Conservation (phyloP, 1,140 invertebrate genomes). For the Scaptomyza pallida region DNA sequence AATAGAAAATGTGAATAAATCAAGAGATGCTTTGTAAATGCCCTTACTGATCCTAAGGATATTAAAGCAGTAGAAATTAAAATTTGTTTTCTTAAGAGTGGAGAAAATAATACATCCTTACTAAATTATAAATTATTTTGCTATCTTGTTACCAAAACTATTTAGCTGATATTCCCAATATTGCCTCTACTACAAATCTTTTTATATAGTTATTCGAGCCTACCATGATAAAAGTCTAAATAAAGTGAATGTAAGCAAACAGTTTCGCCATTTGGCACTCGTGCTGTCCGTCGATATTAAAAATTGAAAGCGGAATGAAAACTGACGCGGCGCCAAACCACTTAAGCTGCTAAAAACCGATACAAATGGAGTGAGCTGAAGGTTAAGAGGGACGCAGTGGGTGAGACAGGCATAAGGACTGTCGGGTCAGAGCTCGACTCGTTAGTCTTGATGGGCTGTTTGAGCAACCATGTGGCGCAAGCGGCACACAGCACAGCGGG, state of each 20-base stretch:
- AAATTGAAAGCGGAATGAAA: constrained; percentile 62
- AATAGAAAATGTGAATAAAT: background rate
- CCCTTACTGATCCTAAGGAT: no score
- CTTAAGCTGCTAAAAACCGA: constrained; percentile 70
- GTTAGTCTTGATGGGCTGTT: constrained; percentile 59
- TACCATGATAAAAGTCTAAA: background rate
- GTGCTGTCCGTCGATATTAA: constrained; percentile 56
- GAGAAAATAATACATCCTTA: no score
- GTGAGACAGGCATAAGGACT: background rate
- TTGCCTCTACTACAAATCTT: background rate
- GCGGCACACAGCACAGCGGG: constrained; percentile 27
- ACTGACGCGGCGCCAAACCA: constrained; percentile 71
- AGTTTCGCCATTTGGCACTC: constrained; percentile 46
- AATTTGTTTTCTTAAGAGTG: no score
- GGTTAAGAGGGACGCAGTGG: background rate
- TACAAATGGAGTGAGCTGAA: constrained; percentile 40
- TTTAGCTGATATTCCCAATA: no score
- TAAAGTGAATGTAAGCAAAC: background rate
- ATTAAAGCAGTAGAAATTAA: no score
- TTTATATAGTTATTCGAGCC: background rate
- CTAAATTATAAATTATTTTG: no score
- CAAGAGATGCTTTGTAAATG: no score
- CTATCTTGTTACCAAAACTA: no score
- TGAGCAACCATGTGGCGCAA: constrained; percentile 34
- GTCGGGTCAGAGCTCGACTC: constrained; percentile 27